Evolutionary conservation across 2,113 vertebrate genomes (phyloP).

Genomic region (Calidris pugnax): DNA sequence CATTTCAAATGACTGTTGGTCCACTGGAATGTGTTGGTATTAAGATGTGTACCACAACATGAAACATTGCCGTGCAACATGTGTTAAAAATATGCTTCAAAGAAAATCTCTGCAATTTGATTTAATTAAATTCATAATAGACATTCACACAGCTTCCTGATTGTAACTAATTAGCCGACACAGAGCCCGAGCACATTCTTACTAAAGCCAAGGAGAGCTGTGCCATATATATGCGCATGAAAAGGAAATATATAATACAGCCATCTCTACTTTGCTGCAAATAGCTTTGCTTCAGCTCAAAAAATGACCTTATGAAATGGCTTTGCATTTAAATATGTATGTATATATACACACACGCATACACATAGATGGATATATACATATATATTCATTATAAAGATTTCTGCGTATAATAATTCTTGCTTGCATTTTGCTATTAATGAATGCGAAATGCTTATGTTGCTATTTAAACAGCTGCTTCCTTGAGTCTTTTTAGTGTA

Average conservation of each 20-base stretch:
- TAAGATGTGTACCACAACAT: background rate
- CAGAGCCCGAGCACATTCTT: background rate
- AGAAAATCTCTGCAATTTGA: background rate
- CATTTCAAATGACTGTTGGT: background rate
- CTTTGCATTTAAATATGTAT: background rate
- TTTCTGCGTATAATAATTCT: background rate
- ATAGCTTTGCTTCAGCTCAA: slow-evolving; percentile 3
- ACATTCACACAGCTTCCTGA: background rate
- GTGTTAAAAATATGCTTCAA: background rate
- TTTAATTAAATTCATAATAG: background rate
- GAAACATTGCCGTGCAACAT: background rate
- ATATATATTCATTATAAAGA: slow-evolving; percentile 13
- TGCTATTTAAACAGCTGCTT: background rate
- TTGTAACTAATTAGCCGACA: background rate
- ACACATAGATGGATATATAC: background rate
- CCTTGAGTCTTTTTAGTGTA: background rate
- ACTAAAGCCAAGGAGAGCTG: background rate
- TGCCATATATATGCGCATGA: background rate
- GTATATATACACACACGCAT: background rate
- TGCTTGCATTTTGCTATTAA: background rate
- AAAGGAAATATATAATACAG: background rate
- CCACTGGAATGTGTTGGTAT: background rate
- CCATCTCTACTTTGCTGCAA: background rate
- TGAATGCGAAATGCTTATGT: background rate
- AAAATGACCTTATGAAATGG: background rate